Evolutionary conservation across 2,888 invertebrate species (phyloP), one percentile per base, ranked within the genome.

Genomic region (Pollenia amentaria): DNA sequence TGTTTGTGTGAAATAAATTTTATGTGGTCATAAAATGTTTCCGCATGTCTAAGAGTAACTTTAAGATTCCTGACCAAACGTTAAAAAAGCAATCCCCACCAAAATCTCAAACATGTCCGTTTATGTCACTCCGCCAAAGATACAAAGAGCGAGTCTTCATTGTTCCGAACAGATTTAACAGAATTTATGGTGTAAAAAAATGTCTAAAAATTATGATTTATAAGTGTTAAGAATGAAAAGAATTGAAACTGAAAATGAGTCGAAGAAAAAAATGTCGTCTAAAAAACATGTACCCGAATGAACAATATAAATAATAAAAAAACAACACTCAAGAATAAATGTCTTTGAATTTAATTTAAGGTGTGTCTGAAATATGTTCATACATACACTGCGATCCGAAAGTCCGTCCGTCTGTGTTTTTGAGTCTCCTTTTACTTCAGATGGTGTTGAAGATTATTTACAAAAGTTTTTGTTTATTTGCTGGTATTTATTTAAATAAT

Each of bases 401-500:
- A 18, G 11, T 21, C 51, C 12, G 65, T 11, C 2, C n/a, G 18
- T 67, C 67, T n/a, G 21, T 53, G 21, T 18, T 21, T 46, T 21
- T 48, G 57, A 21, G 4, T 29, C 29, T 29, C 51, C 72, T 51
- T 44, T 67, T 64, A 53, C 46, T 65, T 44, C 11, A 73, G 80
- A 80, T 80, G 64, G 80, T 80, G 80, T 80, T 80, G 64, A 72
- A 72, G 80, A 80, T 80, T 79, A 72, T 79, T 80, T 72, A 38
- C 18, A 44, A 29, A 60, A 60, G 0, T 4, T 29, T 69, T 78
- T 69, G 65, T 69, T 78, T 78, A 60, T 78, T 69, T 69, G 57
- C 55, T 57, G 55, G 42, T 67, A 69, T 64, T 72, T 72, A 53
- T 12, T 72, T 72, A 72, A 65, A 81, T 57, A 69, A 76, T 69